Evolutionary conservation across 2,888 invertebrate genomes (phyloP).

Genomic region (Conus canariensis): DNA sequence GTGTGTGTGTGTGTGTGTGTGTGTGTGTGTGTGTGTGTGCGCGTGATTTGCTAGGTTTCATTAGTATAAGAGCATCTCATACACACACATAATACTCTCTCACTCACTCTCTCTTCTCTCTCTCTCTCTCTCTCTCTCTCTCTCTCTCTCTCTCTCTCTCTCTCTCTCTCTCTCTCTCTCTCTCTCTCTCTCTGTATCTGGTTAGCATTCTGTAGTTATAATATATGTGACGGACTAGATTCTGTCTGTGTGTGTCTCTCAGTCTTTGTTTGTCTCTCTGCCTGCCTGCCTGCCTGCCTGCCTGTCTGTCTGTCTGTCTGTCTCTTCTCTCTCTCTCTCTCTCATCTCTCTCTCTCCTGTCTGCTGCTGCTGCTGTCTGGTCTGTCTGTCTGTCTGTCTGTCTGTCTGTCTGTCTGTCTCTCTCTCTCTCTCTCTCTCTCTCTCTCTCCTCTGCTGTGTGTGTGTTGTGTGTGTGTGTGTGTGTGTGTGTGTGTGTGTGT

Average conservation of each 20-base stretch:
- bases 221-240: too few relatives aligned
- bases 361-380: neutral
- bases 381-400: neutral
- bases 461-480: neutral
- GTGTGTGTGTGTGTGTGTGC: too few relatives aligned
- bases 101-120: neutral
- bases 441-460: neutral
- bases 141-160: too few relatives aligned
- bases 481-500: neutral
- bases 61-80: too few relatives aligned
- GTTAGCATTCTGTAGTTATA: too few relatives aligned
- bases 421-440: constrained; percentile 18
- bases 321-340: neutral
- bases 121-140: too few relatives aligned
- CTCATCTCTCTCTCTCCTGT: neutral
- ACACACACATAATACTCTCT: neutral
- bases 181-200: neutral
- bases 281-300: too few relatives aligned
- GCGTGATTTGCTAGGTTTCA: too few relatives aligned
- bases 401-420: neutral
- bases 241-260: neutral
- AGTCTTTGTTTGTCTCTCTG: neutral
- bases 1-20: too few relatives aligned
- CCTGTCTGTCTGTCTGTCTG: neutral
- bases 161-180: neutral